A percentile compares a stretch with the other conserved stretches of the same genome.
phyloP scores from a whole-genome alignment of 1,140 invertebrate genomes.

The Apis dorsata region DNA sequence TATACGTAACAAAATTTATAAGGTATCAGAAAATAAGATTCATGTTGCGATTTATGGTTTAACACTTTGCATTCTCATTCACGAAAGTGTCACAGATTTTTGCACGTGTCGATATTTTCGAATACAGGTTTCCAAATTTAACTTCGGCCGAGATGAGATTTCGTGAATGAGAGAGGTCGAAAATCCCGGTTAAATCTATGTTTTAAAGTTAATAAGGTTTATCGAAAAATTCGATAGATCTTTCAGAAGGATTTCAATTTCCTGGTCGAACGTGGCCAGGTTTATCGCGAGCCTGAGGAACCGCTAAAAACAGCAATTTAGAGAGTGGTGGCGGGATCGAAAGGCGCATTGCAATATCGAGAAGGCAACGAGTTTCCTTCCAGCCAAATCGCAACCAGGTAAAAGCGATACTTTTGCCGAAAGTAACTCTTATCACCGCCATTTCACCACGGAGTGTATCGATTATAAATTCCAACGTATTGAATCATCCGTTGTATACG shows the following conservation, averaged over 20 bases:
- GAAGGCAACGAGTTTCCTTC: background rate
- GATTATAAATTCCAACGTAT: slow-evolving; percentile 30
- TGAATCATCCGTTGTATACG: background rate
- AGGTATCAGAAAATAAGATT: no score
- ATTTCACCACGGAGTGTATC: slow-evolving; percentile 20
- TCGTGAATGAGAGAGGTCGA: no score
- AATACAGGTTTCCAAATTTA: no score
- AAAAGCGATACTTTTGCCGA: background rate
- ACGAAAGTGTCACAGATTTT: no score
- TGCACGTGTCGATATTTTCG: no score
- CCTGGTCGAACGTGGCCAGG: background rate
- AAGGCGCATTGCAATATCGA: background rate
- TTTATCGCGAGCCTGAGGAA: background rate
- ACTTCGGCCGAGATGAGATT: no score
- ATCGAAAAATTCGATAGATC: background rate
- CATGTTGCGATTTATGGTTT: no score
- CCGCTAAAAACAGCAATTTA: slow-evolving; percentile 1
- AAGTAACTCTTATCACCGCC: slow-evolving; percentile 12
- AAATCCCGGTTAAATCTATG: background rate
- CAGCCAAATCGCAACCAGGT: background rate
- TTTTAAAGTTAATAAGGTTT: background rate
- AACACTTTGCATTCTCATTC: no score
- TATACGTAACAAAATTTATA: no score
- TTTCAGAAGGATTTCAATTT: background rate
- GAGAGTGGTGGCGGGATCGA: background rate